Evolutionary conservation across 2,113 vertebrate genomes (phyloP), one percentile per base, ranked within the genome.

Genomic region (Sinocyclocheilus anshuiensis): DNA sequence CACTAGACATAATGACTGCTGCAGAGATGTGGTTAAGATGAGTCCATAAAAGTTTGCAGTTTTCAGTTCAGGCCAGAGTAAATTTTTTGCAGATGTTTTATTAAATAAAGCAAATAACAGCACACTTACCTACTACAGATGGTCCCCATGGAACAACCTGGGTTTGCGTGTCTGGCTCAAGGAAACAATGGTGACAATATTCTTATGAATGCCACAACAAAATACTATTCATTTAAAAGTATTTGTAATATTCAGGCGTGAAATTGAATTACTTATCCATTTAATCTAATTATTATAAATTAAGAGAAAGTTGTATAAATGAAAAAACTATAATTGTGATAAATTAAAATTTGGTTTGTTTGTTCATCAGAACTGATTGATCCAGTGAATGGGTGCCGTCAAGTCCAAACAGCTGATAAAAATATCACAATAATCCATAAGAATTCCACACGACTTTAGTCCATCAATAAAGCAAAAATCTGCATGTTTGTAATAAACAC

Each of bases 21-120:
- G 48, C 24, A 77, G 48, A 77, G n/a, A 77, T 53, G 24, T 18
- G n/a, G 45, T 53, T 77, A 77, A 50, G n/a, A 16, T 24, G 24
- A 77, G 75, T 77, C n/a, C 24, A 76, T 53, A 53, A 77, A 77
- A n/a, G 22, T 67, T 26, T 15, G 63, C n/a, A 39, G 33, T 77
- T 77, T 77, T 50, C 75, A 50, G 24, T 18, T 77, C 26, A 77
- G 42, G 75, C n/a, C 45, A 18, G 75, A 77, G n/a, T 26, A 77
- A 20, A 29, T 4, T 12, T 72, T 71, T 39, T 72, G 72, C 22
- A 75, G 42, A 75, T 75, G 42, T 48, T 75, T 48, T 75, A 75
- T 48, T 45, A 74, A 45, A 11, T 45, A 74, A 45, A 77, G n/a
- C 22, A 77, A 77, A 53, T 77, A 53, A 48, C 22, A 53, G 24